Percentiles rank a stretch among this genome's conserved stretches.
These are phyloP conservation scores for Sinocyclocheilus rhinocerous DNA, from an alignment of 2,113 vertebrate species.

Conservation along the genomic window DNA sequence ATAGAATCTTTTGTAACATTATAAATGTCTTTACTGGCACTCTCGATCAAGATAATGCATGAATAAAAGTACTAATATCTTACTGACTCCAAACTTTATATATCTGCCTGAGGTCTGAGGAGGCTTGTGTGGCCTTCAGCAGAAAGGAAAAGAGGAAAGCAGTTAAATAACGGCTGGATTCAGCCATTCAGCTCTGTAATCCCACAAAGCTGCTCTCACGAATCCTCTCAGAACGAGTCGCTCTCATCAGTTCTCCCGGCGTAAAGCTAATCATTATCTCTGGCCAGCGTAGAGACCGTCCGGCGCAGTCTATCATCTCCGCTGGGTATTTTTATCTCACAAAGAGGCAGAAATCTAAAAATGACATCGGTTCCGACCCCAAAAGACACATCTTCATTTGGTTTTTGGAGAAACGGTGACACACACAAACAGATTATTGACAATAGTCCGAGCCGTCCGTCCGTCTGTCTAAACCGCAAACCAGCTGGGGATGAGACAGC, in stretches of 20 bases:
- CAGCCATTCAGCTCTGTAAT: not conserved
- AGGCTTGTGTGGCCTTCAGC: slow-evolving; percentile 1
- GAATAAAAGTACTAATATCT: not conserved
- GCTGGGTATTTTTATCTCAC: slow-evolving; percentile 57
- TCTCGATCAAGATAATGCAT: not conserved
- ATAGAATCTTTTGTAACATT: not conserved
- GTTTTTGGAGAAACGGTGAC: slow-evolving; percentile 68
- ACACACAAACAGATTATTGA: slow-evolving; percentile 73
- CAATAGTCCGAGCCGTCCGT: slow-evolving; percentile 67
- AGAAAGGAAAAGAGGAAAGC: not conserved
- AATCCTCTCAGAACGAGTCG: slow-evolving; percentile 1
- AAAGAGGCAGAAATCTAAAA: slow-evolving; percentile 28
- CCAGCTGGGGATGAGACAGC: slow-evolving; percentile 67
- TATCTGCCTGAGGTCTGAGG: not conserved
- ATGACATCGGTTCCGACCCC: slow-evolving; percentile 39
- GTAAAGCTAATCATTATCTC: slow-evolving; percentile 67
- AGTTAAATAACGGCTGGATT: not conserved
- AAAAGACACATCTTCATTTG: slow-evolving; percentile 66
- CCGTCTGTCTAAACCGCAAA: slow-evolving; percentile 65
- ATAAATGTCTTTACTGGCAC: not conserved
- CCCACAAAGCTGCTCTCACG: slow-evolving; percentile 24
- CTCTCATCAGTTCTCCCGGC: slow-evolving; percentile 12
- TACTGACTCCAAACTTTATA: too few species aligned
- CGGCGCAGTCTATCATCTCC: slow-evolving; percentile 60
- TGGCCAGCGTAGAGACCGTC: slow-evolving; percentile 62